These are phyloP conservation scores for Aphrophora alni DNA, from an alignment of 2,888 invertebrate species.

Conservation along the genomic window DNA sequence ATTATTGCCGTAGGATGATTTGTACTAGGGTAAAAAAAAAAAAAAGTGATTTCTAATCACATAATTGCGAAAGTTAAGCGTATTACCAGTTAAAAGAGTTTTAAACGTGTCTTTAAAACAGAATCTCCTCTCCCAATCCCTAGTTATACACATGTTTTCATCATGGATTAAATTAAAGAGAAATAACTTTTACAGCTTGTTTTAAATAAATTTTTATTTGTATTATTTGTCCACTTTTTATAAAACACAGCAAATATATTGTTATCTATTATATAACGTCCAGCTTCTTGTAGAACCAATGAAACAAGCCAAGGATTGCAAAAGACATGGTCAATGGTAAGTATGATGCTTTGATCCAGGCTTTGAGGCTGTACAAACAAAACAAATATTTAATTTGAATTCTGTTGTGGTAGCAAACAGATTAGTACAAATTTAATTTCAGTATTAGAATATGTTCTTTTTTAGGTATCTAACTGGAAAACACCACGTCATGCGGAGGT, in stretches of 20 bases:
- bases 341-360: constrained; percentile 78
- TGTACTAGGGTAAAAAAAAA: too few relatives aligned
- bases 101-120: too few relatives aligned
- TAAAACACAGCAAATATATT: not conserved
- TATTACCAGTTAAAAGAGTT: too few relatives aligned
- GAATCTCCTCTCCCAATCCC: too few relatives aligned
- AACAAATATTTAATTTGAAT: not conserved
- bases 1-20: too few relatives aligned
- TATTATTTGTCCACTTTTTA: not conserved
- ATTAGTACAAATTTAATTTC: not conserved
- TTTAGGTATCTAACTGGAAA: not conserved
- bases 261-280: constrained; percentile 39
- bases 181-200: too few relatives aligned
- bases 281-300: constrained; percentile 50
- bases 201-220: not conserved
- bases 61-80: too few relatives aligned
- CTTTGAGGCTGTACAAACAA: constrained; percentile 67
- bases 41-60: too few relatives aligned
- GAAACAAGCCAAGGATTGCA: constrained; percentile 65
- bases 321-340: constrained; percentile 84
- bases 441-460: not conserved
- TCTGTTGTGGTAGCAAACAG: too few relatives aligned
- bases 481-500: not conserved
- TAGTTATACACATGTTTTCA: too few relatives aligned
- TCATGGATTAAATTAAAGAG: too few relatives aligned